Evolutionary conservation across 2,113 vertebrate species (phyloP), one percentile per base, ranked within the genome.

Genomic region (Pteruthius melanotis): DNA sequence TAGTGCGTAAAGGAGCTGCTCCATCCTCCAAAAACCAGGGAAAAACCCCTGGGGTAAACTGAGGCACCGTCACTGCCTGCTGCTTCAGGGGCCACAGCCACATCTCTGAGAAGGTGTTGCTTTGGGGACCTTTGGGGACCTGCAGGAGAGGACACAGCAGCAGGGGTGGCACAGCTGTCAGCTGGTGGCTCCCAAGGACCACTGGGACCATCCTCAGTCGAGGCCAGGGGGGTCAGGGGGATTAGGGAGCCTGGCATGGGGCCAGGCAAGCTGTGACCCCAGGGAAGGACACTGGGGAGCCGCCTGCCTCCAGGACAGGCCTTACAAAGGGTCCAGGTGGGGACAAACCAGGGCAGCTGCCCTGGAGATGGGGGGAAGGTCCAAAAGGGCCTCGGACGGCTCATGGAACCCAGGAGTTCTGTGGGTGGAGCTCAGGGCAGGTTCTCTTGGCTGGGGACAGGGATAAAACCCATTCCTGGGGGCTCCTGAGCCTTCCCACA

Each of bases 401-500:
- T 39, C 35, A 3, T 0, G 4, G 61, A n/a, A 44, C 11, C 12
- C 63, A 8, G 28, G 49, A 39, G 35, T n/a, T 54, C 15, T 30
- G 59, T 30, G 47, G 24, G 20, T 44, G 6, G 47, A 47, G 64
- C 13, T 49, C n/a, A 49, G 63, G 52, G 19, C 63, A n/a, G 54
- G n/a, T 65, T 40, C n/a, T 69, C 4, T 21, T 30, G 56, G 11
- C 9, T 23, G 12, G 50, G 37, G 10, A 82, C 10, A 44, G 45
- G 37, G 26, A 39, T 61, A 79, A 6, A 76, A 13, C 15, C 13
- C 53, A 45, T 28, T 54, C 33, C 24, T 44, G 33, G 30, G 30
- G 11, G 5, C 6, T 82, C 20, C 60, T 28, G 23, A 76, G 40
- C 16, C 24, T 14, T 37, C 5, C 11, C 1, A 2, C 0, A 0